Percentiles rank a stretch among this genome's conserved stretches.
These are phyloP conservation scores for Orchesella cincta DNA, from an alignment of 1,140 invertebrate species.

Conservation along the genomic window DNA sequence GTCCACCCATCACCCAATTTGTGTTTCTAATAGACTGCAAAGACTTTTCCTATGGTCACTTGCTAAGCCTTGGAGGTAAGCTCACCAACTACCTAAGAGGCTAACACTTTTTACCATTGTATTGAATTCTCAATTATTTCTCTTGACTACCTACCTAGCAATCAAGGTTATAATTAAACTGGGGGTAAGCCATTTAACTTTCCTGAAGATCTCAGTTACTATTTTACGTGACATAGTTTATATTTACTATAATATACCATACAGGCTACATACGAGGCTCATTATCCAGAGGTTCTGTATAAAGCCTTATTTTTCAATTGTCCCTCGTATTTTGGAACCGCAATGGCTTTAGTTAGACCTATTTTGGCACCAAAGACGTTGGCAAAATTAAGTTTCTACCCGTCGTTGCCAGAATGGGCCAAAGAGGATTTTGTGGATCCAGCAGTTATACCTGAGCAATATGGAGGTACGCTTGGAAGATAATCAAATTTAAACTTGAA, in stretches of 20 bases:
- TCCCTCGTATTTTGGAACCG: background rate
- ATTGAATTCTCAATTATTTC: too few species aligned
- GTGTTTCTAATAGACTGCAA: background rate
- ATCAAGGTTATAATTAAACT: too few species aligned
- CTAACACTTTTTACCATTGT: too few species aligned
- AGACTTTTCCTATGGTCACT: background rate
- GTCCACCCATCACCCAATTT: background rate
- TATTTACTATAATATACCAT: too few species aligned
- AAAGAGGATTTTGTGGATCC: background rate
- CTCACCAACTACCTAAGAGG: background rate
- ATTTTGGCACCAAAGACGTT: background rate
- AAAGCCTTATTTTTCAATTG: background rate
- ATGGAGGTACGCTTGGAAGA: background rate
- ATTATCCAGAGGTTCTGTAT: background rate
- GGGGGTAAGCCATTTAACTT: too few species aligned
- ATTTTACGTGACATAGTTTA: too few species aligned
- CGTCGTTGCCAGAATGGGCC: background rate
- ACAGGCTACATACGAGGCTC: background rate
- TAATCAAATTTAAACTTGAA: too few species aligned
- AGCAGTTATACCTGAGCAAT: background rate
- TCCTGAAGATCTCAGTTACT: too few species aligned
- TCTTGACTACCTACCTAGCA: too few species aligned
- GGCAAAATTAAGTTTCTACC: background rate
- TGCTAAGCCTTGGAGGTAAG: background rate
- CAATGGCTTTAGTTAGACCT: background rate